phyloP scores from a whole-genome alignment of 2,797 vertebrate species.

The Muscicapa comitata region DNA sequence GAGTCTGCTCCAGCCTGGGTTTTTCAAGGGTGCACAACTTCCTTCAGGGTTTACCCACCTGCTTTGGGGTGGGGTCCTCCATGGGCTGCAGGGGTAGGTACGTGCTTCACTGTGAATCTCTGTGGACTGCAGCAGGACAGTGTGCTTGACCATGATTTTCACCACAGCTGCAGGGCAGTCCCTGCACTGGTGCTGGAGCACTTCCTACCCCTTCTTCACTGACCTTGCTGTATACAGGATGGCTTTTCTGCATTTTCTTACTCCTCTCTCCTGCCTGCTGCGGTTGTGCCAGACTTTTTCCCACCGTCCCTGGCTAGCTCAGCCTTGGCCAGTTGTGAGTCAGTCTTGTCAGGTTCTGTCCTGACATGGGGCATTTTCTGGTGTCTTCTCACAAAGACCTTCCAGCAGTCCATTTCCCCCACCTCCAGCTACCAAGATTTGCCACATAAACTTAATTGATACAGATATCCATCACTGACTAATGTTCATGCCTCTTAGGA shows the following conservation, averaged over 20 bases:
- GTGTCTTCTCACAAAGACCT: background rate
- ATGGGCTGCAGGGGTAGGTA: background rate
- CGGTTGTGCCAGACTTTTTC: background rate
- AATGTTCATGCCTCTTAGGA: background rate
- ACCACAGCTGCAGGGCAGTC: background rate
- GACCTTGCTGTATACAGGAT: background rate
- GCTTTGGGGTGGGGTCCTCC: background rate
- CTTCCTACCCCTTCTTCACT: background rate
- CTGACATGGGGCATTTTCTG: background rate
- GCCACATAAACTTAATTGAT: background rate
- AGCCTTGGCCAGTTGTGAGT: background rate
- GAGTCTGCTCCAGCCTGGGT: background rate
- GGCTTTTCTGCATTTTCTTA: background rate
- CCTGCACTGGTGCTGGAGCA: rapidly evolving
- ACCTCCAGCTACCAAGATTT: rapidly evolving
- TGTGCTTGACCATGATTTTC: background rate
- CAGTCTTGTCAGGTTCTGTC: background rate
- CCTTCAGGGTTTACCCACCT: background rate
- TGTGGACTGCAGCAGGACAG: background rate
- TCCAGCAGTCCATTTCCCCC: background rate
- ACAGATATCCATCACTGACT: background rate
- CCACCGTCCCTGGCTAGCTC: rapidly evolving
- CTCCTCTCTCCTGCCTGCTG: background rate
- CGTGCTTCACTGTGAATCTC: background rate
- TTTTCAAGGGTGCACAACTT: background rate